Evolutionary conservation across 2,113 vertebrate species (phyloP), one percentile per base, ranked within the genome.

Genomic region (Ursus arctos): DNA sequence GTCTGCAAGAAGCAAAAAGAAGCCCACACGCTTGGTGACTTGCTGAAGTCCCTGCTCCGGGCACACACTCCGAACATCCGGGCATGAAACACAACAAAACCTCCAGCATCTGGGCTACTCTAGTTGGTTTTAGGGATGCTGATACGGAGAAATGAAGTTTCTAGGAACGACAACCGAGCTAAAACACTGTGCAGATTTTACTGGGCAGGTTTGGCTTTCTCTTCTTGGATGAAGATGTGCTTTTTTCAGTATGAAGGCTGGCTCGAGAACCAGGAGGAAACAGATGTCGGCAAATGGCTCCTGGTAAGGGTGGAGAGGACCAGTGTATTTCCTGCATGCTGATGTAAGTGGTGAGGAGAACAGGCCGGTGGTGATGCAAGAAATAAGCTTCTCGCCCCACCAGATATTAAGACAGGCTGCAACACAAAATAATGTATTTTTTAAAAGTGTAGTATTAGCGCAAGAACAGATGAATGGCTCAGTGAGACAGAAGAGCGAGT

Each of bases 231-330:
- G 26, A 88, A 16, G 79, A 36, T 36, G 53, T 11, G 31, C 74
- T 77, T 74, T 92, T 76, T 40, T 63, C 86, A 16, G 18, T 5
- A 7, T 0, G 16, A 63, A 76, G 9, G 8, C 76, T 26, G 8
- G 22, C 13, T 33, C 57, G 19, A 47, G 74, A 55, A 4, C 7
- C 18, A 36, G 40, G 93, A 86, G 33, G 59, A 61, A 18, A 40
- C 49, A 28, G 51, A 11, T 6, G 24, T 36, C 67, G 31, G 65
- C 13, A 43, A 13, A 9, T 7, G 16, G 47, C 43, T 57, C 63
- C 67, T 36, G 1, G 3, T 4, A 11, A 88, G 97, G 97, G 97
- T 40, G 90, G 97, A 57, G 87, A 72, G n/a, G 67, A 43, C 57
- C 33, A 1, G 3, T 0, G 18, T 19, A 0, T 65, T 88, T 90